Evolutionary conservation across 2,888 invertebrate species (phyloP).

Genomic region (Herminia tarsipennalis): DNA sequence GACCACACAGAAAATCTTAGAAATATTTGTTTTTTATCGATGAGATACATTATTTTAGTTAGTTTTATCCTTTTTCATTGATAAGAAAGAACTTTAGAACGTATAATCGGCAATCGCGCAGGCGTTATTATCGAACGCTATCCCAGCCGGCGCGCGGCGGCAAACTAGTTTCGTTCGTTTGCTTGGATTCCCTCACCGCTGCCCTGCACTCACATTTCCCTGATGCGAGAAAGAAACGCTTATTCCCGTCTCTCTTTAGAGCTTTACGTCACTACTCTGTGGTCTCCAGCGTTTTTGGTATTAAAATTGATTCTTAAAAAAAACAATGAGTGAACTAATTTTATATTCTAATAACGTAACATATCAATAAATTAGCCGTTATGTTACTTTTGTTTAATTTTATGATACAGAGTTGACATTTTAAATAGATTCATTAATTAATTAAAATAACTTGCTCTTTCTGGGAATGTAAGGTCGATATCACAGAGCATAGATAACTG

Average conservation of each 20-base stretch:
- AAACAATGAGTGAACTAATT: not conserved
- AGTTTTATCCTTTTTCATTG: not conserved
- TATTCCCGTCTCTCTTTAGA: slow-evolving; percentile 26
- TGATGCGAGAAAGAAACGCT: slow-evolving; percentile 40
- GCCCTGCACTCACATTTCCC: slow-evolving; percentile 47
- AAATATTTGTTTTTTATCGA: not conserved
- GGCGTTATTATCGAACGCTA: slow-evolving; percentile 34
- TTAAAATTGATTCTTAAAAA: slow-evolving; percentile 16
- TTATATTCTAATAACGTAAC: slow-evolving; percentile 1
- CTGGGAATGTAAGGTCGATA: not conserved
- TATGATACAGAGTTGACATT: not conserved
- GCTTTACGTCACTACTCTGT: slow-evolving; percentile 21
- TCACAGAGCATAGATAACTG: not conserved
- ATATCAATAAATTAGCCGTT: not conserved
- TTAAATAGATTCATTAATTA: not conserved
- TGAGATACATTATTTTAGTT: not conserved
- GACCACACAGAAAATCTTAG: not conserved
- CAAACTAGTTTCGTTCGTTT: slow-evolving; percentile 52
- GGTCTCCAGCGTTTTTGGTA: slow-evolving; percentile 10
- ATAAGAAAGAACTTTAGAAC: not conserved
- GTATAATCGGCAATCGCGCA: slow-evolving; percentile 18
- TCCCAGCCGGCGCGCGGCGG: slow-evolving; percentile 47
- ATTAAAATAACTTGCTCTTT: not conserved
- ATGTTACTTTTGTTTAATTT: not conserved
- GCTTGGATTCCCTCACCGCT: slow-evolving; percentile 45